Evolutionary conservation across 2,888 invertebrate species (phyloP).

Genomic region (Synergus laeviventris): DNA sequence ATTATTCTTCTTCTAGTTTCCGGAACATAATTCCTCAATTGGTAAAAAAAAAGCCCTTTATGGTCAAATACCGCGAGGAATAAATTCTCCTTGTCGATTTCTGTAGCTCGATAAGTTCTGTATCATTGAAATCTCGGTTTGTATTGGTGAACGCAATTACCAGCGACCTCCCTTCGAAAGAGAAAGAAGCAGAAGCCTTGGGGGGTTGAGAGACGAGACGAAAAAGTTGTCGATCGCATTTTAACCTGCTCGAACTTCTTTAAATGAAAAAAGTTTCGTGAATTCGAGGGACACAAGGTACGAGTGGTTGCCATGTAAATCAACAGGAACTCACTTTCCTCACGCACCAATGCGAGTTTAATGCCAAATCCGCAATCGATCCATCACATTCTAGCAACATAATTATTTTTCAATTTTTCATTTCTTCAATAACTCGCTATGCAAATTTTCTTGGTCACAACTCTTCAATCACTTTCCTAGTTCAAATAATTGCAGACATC

Average conservation of each 20-base stretch:
- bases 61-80: neutral
- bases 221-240: conserved; percentile 47
- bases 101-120: conserved; percentile 6
- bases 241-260: conserved; percentile 49
- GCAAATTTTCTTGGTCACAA: no score
- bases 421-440: no score
- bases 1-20: neutral
- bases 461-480: neutral
- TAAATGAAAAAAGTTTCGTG: conserved; percentile 53
- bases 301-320: conserved; percentile 44
- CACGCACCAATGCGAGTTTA: conserved; percentile 21
- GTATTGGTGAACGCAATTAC: conserved; percentile 29
- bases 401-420: neutral
- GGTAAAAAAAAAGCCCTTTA: neutral
- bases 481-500: neutral
- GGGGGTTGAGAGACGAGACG: neutral
- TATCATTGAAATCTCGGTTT: conserved; percentile 5
- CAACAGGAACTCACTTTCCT: conserved; percentile 46
- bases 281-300: conserved; percentile 41
- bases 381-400: neutral
- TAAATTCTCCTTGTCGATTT: neutral
- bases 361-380: conserved; percentile 4
- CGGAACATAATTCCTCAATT: neutral
- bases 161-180: conserved; percentile 3
- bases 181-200: conserved; percentile 1